phyloP scores from a whole-genome alignment of 2,113 vertebrate genomes.

The Oxyura jamaicensis region DNA sequence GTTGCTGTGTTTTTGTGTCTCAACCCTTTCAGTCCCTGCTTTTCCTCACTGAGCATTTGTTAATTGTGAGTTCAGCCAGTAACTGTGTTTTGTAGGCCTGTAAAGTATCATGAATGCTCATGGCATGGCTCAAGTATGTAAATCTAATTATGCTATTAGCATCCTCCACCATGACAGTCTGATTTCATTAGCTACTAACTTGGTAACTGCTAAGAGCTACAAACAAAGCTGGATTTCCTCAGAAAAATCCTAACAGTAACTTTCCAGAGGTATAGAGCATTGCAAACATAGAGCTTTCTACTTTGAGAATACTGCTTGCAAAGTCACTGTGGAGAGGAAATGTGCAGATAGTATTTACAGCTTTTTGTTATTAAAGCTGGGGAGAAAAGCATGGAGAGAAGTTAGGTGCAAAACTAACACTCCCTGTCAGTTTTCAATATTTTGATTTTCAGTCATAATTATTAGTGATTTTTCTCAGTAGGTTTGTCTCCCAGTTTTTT shows the following conservation, averaged over 20 bases:
- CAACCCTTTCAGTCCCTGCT: not conserved
- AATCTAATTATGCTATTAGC: not conserved
- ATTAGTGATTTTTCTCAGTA: not conserved
- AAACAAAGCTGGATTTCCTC: not conserved
- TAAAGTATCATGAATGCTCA: not conserved
- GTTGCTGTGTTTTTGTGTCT: not conserved
- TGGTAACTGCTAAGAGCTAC: not conserved
- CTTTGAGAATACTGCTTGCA: not conserved
- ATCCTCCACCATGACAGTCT: not conserved
- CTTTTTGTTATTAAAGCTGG: not conserved
- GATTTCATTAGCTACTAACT: not conserved
- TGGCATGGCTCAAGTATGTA: not conserved
- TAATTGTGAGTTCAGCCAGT: not conserved
- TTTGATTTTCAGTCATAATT: not conserved
- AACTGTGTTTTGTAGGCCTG: not conserved
- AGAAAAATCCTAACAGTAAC: not conserved
- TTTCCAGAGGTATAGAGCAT: not conserved
- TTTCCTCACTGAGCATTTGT: not conserved
- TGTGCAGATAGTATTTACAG: not conserved
- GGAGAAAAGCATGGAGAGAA: not conserved
- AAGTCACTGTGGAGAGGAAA: not conserved
- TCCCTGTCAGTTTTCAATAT: not conserved
- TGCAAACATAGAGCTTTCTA: not conserved
- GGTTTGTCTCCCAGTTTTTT: not conserved
- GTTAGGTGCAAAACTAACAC: not conserved